Evolutionary conservation across 2,888 invertebrate species (phyloP).

Genomic region (Himalopsyche kuldschensis): DNA sequence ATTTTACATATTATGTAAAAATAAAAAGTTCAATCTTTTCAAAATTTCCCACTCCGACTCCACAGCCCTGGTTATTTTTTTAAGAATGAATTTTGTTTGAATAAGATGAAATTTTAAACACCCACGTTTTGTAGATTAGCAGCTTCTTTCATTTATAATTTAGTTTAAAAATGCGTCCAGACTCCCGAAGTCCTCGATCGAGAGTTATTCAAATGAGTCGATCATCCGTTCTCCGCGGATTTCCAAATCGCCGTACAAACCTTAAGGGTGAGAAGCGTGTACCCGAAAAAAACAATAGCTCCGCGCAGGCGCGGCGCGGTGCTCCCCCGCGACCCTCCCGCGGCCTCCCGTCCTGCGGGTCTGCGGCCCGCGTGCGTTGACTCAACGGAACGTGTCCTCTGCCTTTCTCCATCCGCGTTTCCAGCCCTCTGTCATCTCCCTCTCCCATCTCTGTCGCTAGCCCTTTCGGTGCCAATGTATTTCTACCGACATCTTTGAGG

Average conservation of each 20-base stretch:
- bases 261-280: background rate
- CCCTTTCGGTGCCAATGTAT: background rate
- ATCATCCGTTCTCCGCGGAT: background rate
- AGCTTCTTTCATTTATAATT: too few species aligned
- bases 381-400: background rate
- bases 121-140: too few species aligned
- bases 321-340: background rate
- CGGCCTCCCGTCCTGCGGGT: background rate
- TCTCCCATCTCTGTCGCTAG: background rate
- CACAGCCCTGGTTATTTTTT: too few species aligned
- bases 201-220: too few species aligned
- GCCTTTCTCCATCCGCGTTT: background rate
- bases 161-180: too few species aligned
- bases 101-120: too few species aligned
- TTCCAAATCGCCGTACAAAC: background rate
- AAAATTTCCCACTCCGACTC: too few species aligned
- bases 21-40: too few species aligned
- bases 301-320: background rate
- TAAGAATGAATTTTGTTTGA: too few species aligned
- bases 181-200: too few species aligned
- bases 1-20: too few species aligned
- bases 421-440: background rate
- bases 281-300: background rate
- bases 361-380: background rate
- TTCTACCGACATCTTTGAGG: background rate